Base-by-base conservation (phyloP, 2,797 vertebrate genomes). In the Decapterus maruadsi region DNA sequence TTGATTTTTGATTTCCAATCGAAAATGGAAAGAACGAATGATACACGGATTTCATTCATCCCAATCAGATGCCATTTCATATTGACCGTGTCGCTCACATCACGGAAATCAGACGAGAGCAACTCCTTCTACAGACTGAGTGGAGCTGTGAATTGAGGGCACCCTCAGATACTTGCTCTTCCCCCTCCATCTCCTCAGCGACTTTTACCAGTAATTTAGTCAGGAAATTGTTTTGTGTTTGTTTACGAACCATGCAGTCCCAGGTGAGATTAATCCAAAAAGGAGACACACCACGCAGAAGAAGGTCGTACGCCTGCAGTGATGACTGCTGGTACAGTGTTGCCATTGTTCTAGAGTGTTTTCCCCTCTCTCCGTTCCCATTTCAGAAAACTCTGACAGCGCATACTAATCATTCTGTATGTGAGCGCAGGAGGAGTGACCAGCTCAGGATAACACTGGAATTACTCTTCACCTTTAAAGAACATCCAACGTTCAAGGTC, bases 141-240 rank as follows among this genome's bases (percentile, higher is more conserved):
- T 11, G 16, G 10, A 61, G 59, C 74, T 82, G 54, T 71, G 77
- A 81, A 85, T 84, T 87, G 77, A 88, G 71, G 73, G 59, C 72
- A 70, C 50, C 55, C 61, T 60, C 16, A 1, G 36, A 69, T 36
- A 29, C 72, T 68, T 13, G 0, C 56, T 71, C 48, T 58, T 53
- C 68, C 20, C 65, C 62, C 3, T 83, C 69, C 74, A 65, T 87
- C 81, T 89, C 81, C 82, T 71, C 38, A 50, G 68, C 20, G 61
- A 68, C 71, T 84, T 75, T 76, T 77, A 72, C 77, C 72, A 71
- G 81, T 87, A 88, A 90, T 91, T 87, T 87, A 90, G 84, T 85
- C 72, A 51, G 87, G 84, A 90, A 90, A 93, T 91, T 86, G 87
- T 90, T 92, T 90, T 80, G 87, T 88, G 85, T 91, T 90, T 92